phyloP scores from a whole-genome alignment of 2,888 invertebrate genomes.

The Graphium colonna region DNA sequence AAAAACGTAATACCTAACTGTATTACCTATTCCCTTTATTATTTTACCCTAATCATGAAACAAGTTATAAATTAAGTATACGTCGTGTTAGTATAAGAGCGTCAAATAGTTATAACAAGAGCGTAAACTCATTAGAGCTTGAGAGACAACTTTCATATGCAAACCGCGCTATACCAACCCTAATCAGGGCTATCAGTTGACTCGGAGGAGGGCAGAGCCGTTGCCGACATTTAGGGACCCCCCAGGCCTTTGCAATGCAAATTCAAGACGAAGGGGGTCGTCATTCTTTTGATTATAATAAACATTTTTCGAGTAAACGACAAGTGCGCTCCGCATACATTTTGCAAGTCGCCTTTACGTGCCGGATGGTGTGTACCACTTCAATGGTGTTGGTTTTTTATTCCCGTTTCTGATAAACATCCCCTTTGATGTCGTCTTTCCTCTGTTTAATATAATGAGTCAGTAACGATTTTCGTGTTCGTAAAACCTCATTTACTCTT shows the following conservation, averaged over 20 bases:
- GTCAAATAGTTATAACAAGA: too few species aligned
- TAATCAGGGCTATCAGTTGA: too few species aligned
- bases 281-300: conserved; percentile 50
- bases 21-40: too few species aligned
- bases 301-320: conserved; percentile 31
- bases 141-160: not conserved
- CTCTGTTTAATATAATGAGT: not conserved
- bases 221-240: conserved; percentile 3
- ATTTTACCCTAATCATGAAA: too few species aligned
- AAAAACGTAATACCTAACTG: too few species aligned
- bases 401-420: not conserved
- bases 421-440: not conserved
- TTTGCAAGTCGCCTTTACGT: not conserved
- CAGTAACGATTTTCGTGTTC: not conserved
- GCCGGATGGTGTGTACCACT: not conserved
- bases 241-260: conserved; percentile 36
- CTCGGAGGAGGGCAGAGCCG: not conserved
- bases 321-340: conserved; percentile 9
- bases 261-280: conserved; percentile 27
- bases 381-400: not conserved
- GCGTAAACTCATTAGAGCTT: not conserved
- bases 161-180: not conserved
- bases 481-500: too few species aligned
- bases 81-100: too few species aligned
- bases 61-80: too few species aligned